Base-by-base conservation (phyloP, 2,888 invertebrate genomes). In the Axea sp. region DNA sequence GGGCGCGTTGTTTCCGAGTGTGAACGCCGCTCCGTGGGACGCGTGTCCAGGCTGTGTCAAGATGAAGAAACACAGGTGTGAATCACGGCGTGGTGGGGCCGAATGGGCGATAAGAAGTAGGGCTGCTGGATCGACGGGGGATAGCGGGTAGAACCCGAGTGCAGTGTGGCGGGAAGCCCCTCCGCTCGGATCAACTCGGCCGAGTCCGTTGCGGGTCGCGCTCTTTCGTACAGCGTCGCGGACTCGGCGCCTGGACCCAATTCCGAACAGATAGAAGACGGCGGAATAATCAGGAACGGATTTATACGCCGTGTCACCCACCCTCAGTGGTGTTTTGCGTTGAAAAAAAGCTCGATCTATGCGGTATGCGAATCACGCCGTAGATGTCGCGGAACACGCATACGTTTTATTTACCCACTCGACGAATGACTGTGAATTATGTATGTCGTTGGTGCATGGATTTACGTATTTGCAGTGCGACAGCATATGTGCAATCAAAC, bases 91-190 rank as follows among this genome's bases (percentile, higher is more conserved):
- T 76, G 81, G 83, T 83, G 86, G 86, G 86, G 86, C 84, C 86
- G 84, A 85, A 86, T 86, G 84, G 86, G 86, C 86, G 86, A 84
- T 85, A 81, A 85, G 86, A 83, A 85, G 84, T 83, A 81, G 83
- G 83, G 78, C 43, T 55, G 39, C 31, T 77, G 76, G 74, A 19
- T 53, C 68, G 62, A 53, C 69, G 59, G 47, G 41, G 62, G 41
- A 49, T 59, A 43, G 64, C 41, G 53, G 41, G 59, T 35, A 30
- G 35, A 37, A 14, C 59, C 33, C 49, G 73, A 24, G 60, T 43
- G 33, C 57, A 64, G 47, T 60, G 43, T 49, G 45, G 67, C 51
- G 72, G 65, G 17, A 22, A 19, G 37, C 30, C 22, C 51, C 41
- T 39, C 12, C 35, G 37, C 39, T 19, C 53, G 37, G n/a, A 39